phyloP scores from a whole-genome alignment of 2,888 invertebrate species.

The Folsomia manolachei region DNA sequence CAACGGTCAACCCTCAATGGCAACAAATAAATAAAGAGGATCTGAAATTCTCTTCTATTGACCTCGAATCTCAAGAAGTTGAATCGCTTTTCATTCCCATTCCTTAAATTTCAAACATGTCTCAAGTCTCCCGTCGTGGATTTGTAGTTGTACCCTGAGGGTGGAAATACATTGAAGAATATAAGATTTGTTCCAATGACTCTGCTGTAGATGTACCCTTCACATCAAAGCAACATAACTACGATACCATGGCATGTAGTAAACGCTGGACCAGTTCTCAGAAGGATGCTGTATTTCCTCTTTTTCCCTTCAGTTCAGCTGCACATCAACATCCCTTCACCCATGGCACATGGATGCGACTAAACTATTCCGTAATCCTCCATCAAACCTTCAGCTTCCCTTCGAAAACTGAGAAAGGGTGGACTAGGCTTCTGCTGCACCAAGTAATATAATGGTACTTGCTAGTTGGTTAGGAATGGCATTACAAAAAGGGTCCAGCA shows the following conservation, averaged over 20 bases:
- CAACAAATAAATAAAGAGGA: too few relatives aligned
- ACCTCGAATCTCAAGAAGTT: neutral
- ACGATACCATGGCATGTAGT: too few relatives aligned
- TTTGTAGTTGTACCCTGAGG: neutral
- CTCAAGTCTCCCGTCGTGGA: conserved; percentile 8
- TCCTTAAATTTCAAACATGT: neutral
- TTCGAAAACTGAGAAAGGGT: neutral
- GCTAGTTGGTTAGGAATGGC: too few relatives aligned
- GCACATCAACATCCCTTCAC: neutral
- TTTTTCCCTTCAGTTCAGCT: neutral
- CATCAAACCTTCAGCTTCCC: neutral
- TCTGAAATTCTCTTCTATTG: neutral
- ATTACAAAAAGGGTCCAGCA: conserved; percentile 5
- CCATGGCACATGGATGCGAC: too few relatives aligned
- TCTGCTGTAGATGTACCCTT: neutral
- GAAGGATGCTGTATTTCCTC: conserved; percentile 4
- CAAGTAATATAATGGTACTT: neutral
- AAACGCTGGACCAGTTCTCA: conserved; percentile 2
- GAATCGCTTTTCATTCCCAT: neutral
- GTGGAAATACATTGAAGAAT: conserved; percentile 1
- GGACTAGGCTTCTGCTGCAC: neutral
- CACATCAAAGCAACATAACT: neutral
- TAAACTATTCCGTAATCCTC: conserved; percentile 5
- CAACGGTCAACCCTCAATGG: conserved; percentile 4
- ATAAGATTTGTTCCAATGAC: neutral